phyloP scores from a whole-genome alignment of 1,140 invertebrate genomes.

The Teleogryllus occipitalis region DNA sequence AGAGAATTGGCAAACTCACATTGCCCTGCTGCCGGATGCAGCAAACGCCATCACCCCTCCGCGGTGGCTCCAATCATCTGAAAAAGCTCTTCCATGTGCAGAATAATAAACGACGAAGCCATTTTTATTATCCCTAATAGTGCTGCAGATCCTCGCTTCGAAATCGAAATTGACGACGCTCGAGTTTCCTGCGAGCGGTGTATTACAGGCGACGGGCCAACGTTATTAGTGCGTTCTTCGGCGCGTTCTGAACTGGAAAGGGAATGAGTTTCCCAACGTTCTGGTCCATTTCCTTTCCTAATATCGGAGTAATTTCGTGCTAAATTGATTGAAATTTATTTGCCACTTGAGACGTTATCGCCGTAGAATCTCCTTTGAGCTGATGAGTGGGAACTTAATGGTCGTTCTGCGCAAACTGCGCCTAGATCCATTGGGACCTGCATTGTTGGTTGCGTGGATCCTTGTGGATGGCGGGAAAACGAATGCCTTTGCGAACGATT shows the following conservation, averaged over 20 bases:
- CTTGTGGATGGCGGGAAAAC: no score
- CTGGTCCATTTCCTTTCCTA: background rate
- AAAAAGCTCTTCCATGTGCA: background rate
- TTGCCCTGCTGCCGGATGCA: no score
- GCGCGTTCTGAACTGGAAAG: background rate
- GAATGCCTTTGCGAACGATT: no score
- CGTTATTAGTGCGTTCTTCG: background rate
- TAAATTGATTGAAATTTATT: slow-evolving; percentile 2
- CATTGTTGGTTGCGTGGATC: no score
- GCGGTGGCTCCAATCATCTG: no score
- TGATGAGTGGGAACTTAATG: no score
- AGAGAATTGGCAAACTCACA: no score
- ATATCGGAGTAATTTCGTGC: background rate
- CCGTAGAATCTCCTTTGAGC: no score
- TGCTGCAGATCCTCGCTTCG: background rate
- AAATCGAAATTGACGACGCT: background rate
- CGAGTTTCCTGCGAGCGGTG: background rate
- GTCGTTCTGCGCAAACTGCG: no score
- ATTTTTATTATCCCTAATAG: background rate
- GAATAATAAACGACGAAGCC: background rate
- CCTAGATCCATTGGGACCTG: no score
- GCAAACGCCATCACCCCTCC: no score
- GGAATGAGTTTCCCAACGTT: background rate
- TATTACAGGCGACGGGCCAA: background rate
- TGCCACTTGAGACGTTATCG: background rate